Evolutionary conservation across 1,140 invertebrate genomes (phyloP), one percentile per base, ranked within the genome.

Genomic region (Acromyrmex heyeri): DNA sequence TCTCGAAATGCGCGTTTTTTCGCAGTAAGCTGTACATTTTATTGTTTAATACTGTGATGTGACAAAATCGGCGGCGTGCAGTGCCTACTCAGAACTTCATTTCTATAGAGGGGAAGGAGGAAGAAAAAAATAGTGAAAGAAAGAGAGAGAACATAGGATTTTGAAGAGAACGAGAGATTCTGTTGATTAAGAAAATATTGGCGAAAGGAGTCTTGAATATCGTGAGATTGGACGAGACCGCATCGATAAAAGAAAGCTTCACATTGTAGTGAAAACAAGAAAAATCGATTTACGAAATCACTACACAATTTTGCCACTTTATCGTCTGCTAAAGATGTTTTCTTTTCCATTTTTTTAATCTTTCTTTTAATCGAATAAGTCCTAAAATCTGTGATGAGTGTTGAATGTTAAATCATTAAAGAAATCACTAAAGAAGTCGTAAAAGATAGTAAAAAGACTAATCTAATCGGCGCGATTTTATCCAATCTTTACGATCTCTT

Each of bases 21-120:
- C 70, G 67, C 78, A 53, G 27, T 85, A 78, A 67, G 55, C 67
- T 69, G 67, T 82, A 77, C 50, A 86, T 86, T 81, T 86, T 70
- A 89, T 86, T 86, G 77, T 88, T 89, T 89, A 30, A 73, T 89
- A 62, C 86, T 76, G 57, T 89, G 76, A 70, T 82, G 75, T 50
- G 30, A 57, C 30, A 38, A 14, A 87, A 27, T n/a, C 79, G 59
- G n/a, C 57, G 82, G 72, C 62, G 50, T 64, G 34, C 65, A 87
- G 65, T 90, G 69, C 57, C 72, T 57, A 57, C 44, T 27, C 12
- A 61, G n/a, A 62, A 64, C 24, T 48, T 90, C 10, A 57, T 89
- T 70, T 89, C 48, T 77, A 64, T 24, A 64, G n/a, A 16, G 2
- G n/a, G 4, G 48, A 50, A 38, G 50, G 8, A 24, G 3, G 2